Percentiles rank a stretch among this genome's conserved stretches.
Conservation (phyloP, 92 coral and sea anemone species). For the Palythoa grandiflora region DNA sequence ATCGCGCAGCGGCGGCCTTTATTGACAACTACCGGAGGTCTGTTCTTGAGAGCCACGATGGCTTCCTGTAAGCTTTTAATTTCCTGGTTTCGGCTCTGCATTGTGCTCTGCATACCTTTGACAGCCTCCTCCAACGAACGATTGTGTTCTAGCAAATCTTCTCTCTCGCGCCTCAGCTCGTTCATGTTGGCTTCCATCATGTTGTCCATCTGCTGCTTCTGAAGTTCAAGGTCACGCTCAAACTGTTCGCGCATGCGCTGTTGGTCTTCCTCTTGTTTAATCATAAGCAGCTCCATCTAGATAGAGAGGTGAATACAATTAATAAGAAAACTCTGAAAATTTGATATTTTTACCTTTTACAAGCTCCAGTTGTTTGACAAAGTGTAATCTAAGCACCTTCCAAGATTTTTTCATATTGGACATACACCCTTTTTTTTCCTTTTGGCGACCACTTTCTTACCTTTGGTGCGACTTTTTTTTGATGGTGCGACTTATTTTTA, state of each 20-base stretch:
- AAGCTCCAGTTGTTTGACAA: too few species aligned
- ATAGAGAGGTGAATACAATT: neutral
- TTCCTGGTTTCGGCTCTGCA: slow-evolving; percentile 57
- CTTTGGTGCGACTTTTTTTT: too few species aligned
- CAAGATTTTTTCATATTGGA: too few species aligned
- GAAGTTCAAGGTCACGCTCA: slow-evolving; percentile 57
- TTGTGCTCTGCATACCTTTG: slow-evolving; percentile 46
- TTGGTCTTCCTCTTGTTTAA: slow-evolving; percentile 68
- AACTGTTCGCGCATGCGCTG: slow-evolving; percentile 67
- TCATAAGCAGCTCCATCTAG: slow-evolving; percentile 61
- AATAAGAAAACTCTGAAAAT: neutral
- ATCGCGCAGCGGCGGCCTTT: slow-evolving; percentile 25
- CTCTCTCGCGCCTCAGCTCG: slow-evolving; percentile 58
- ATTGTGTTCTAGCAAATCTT: slow-evolving; percentile 58
- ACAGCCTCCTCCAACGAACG: slow-evolving; percentile 54
- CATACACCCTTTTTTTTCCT: neutral
- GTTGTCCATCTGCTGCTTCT: slow-evolving; percentile 64
- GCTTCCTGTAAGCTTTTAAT: slow-evolving; percentile 49
- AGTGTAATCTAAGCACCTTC: too few species aligned
- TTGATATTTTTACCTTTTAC: neutral
- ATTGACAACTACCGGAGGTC: slow-evolving; percentile 46
- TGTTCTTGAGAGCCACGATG: slow-evolving; percentile 42
- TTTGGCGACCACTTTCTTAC: too few species aligned
- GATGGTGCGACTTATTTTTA: too few species aligned
- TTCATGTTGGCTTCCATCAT: slow-evolving; percentile 73